A percentile compares a stretch with the other conserved stretches of the same genome.
Conservation (phyloP, 1,140 invertebrate species). For the Argopecten irradians region DNA sequence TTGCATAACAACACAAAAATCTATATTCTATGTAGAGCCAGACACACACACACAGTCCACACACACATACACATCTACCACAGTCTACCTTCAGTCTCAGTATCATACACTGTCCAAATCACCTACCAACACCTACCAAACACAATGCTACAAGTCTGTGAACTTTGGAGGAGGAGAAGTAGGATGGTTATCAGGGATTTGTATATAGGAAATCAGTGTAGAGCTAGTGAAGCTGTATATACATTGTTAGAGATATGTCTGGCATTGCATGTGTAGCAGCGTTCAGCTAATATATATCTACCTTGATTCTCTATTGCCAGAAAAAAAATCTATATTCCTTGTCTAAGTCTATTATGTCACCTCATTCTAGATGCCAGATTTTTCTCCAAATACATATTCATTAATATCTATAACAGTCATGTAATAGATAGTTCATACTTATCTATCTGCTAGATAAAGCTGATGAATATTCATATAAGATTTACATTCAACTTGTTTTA, state of each 20-base stretch:
- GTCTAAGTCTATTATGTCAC: background rate
- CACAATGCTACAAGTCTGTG: too few species aligned
- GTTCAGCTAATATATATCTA: background rate
- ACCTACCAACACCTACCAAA: too few species aligned
- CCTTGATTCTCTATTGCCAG: background rate
- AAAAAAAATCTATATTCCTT: constrained; percentile 1
- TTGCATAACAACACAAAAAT: constrained; percentile 18
- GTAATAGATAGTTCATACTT: background rate
- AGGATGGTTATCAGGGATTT: background rate
- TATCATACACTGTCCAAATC: too few species aligned
- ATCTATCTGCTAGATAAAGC: background rate
- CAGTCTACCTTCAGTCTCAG: background rate
- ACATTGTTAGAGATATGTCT: background rate
- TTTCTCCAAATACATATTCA: background rate
- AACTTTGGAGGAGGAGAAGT: background rate
- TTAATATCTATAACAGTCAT: background rate
- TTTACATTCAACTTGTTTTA: background rate
- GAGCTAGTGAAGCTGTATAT: background rate
- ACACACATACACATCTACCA: background rate
- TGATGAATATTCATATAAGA: background rate
- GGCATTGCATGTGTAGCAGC: background rate
- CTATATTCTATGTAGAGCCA: background rate
- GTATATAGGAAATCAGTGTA: background rate
- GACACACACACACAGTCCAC: background rate
- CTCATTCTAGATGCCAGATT: background rate